Evolutionary conservation across 2,113 vertebrate genomes (phyloP), one percentile per base, ranked within the genome.

Genomic region (Apistogramma diplotaenia): DNA sequence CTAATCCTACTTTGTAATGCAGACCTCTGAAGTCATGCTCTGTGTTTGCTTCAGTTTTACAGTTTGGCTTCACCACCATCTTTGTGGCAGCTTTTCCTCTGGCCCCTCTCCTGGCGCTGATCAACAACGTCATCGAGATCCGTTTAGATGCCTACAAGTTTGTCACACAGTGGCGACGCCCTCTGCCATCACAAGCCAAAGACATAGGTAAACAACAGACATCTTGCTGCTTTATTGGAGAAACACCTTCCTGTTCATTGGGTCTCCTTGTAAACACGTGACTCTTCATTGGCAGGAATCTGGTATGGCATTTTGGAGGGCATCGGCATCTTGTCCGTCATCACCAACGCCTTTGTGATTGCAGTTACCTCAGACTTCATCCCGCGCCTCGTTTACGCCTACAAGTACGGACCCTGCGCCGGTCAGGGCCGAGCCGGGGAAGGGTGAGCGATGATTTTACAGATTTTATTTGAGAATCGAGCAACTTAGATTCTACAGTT

Each of bases 81-180:
- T 99, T 99, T 74, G 98, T 99, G 93, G 98, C 98, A 75, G 98
- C 98, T 62, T 99, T 99, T 87, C 98, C 98, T 73, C 93, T 99
- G 90, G 98, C 98, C 79, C 98, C 98, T 1, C 96, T 99, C 58
- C 92, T 99, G 77, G 98, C 97, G 78, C 96, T 99, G 94, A 94
- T 99, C 87, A 99, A 99, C 92, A 99, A 99, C 87, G 95, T 99
- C 71, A 99, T 99, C 49, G 98, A 99, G 95, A 99, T 99, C 76
- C 96, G 98, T 43, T 94, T 99, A 53, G 98, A 99, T 49, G 98
- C 98, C 35, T 99, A 98, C 90, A 99, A 99, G 93, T 99, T 99
- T 91, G 96, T 99, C 81, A 97, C 97, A n/a, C 97, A 99, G 84
- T 99, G 97, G 96, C 96, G 97, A 73, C 95, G 98, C 65, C 96